Base-by-base conservation (phyloP, 2,113 vertebrate species). In the Shinisaurus crocodilurus region DNA sequence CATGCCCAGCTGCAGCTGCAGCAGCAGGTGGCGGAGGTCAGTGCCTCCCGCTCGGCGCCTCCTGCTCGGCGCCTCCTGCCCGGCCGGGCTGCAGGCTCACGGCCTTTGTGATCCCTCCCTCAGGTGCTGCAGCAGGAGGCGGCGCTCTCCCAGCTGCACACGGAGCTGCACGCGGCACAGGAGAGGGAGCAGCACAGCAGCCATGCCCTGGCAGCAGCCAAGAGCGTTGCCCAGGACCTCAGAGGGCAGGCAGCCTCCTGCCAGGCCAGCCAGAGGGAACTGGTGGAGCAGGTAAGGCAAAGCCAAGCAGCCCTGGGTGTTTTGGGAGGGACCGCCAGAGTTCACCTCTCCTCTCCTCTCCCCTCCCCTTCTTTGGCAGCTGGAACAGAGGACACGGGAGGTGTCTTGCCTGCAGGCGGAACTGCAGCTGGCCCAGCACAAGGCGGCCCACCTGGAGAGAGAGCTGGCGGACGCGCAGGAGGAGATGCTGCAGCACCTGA, bases 41-140 rank as follows among this genome's bases (percentile, higher is more conserved):
- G 95, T n/a, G n/a, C n/a, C n/a, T n/a, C n/a, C n/a, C n/a, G n/a
- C n/a, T n/a, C n/a, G n/a, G n/a, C n/a, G n/a, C n/a, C n/a, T n/a
- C n/a, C n/a, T n/a, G n/a, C n/a, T n/a, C n/a, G n/a, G n/a, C n/a
- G 27, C 23, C 60, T 45, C 4, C 2, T 0, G 18, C 1, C 27
- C 65, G 0, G 3, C 0, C 0, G 18, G 45, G 0, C 67, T 1
- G n/a, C 13, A 7, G 1, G 45, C 20, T 4, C 16, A 69, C 40
- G 81, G 32, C 89, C 20, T 1, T 37, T 10, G 45, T 25, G 40
- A 79, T 76, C 67, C 34, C 27, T 1, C 82, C 76, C 87, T 40
- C 82, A 97, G 97, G 85, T 94, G 75, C 57, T 23, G 45, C 15
- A 1, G 2, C 92, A 96, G 43, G 96, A 97, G 91, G 93, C 96